These are phyloP conservation scores for Hozukius guyotensis DNA, from an alignment of 2,797 vertebrate species.

Conservation along the genomic window DNA sequence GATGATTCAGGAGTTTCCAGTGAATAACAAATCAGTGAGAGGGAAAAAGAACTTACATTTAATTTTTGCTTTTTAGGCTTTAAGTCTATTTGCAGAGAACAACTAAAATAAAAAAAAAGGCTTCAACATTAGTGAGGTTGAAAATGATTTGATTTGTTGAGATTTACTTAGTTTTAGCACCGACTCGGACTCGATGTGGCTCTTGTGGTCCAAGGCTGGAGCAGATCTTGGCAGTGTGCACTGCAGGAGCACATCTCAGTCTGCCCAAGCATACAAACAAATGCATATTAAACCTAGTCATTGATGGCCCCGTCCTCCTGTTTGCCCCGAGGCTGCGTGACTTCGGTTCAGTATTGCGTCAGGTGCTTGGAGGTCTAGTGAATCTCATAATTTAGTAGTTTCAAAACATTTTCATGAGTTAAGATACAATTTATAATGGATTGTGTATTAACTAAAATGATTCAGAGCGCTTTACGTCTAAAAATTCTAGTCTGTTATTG, in stretches of 20 bases:
- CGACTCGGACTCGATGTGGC: not conserved
- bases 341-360: not conserved
- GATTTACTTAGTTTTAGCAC: not conserved
- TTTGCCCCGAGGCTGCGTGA: not conserved
- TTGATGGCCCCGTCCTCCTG: not conserved
- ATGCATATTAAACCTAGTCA: slow-evolving; percentile 11
- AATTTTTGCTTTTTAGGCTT: not conserved
- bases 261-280: slow-evolving; percentile 14
- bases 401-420: not conserved
- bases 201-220: not conserved
- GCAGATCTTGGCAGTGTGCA: not conserved
- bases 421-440: not conserved
- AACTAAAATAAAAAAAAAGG: not conserved
- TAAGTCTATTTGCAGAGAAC: not conserved
- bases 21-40: not conserved
- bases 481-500: not conserved
- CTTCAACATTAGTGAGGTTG: not conserved
- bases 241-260: not conserved
- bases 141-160: not conserved
- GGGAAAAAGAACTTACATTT: not conserved
- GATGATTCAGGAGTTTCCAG: not conserved
- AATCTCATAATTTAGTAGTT: not conserved
- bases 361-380: not conserved
- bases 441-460: not conserved
- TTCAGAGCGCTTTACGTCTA: not conserved